phyloP scores from a whole-genome alignment of 2,113 vertebrate genomes.

The Azemiops feae region DNA sequence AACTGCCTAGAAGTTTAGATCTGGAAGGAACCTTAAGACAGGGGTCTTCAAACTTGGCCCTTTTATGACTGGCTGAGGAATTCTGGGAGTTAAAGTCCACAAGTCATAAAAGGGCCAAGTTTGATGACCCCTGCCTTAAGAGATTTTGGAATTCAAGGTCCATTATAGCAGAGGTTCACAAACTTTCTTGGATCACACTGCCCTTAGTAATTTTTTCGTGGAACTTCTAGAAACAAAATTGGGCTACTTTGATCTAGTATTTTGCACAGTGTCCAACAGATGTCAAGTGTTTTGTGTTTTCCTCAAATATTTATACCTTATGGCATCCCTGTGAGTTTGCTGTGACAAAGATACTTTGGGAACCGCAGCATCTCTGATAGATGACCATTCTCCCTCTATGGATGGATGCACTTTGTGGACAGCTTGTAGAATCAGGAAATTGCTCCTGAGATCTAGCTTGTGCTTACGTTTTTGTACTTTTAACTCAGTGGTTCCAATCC shows the following conservation, averaged over 20 bases:
- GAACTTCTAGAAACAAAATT: not conserved
- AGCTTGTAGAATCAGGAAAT: not conserved
- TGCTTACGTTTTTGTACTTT: not conserved
- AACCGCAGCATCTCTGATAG: not conserved
- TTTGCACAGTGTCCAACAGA: not conserved
- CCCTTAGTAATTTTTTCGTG: not conserved
- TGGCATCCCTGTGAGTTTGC: not conserved
- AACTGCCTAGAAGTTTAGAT: conserved; percentile 10
- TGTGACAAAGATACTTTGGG: not conserved
- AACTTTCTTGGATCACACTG: not conserved
- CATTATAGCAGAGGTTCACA: not conserved
- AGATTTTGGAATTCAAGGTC: not conserved
- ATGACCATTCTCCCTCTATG: not conserved
- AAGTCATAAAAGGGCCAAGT: too few relatives aligned
- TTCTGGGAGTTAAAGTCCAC: too few relatives aligned
- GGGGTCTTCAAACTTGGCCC: too few relatives aligned
- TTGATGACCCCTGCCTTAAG: too few relatives aligned
- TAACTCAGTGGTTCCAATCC: not conserved
- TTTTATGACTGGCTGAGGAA: too few relatives aligned
- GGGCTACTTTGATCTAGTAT: not conserved
- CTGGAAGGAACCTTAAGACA: not conserved
- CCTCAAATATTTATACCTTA: not conserved
- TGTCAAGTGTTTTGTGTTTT: not conserved
- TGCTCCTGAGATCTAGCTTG: not conserved
- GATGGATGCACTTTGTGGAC: not conserved